Percentiles rank a stretch among this genome's conserved stretches.
These are phyloP conservation scores for Drosophila arawakana DNA, from an alignment of 1,140 invertebrate species.

Conservation along the genomic window DNA sequence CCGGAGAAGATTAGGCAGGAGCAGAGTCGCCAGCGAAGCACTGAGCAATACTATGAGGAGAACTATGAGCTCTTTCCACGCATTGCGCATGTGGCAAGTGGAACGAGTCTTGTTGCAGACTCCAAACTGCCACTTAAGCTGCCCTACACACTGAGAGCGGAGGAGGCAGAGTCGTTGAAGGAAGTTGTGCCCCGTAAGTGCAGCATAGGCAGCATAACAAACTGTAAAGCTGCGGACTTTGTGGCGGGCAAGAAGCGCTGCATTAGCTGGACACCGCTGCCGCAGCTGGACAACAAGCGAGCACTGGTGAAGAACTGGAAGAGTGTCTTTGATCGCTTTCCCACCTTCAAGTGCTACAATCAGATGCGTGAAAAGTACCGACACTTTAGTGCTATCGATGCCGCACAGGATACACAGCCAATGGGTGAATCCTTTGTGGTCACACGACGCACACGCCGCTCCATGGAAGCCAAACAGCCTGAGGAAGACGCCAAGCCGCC, in stretches of 20 bases:
- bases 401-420: conserved; percentile 72
- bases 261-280: conserved; percentile 24
- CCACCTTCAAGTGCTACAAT: conserved; percentile 84
- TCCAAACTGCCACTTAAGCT: not conserved
- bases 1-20: conserved; percentile 86
- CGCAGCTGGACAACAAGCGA: conserved; percentile 71
- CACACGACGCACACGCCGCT: conserved; percentile 65
- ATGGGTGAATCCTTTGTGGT: conserved; percentile 79
- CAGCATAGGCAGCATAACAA: conserved; percentile 44
- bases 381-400: conserved; percentile 68
- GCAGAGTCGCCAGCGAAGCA: conserved; percentile 83
- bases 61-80: conserved; percentile 85
- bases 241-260: not conserved
- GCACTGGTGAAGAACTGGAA: conserved; percentile 78
- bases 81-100: conserved; percentile 85
- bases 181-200: not conserved
- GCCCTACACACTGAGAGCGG: conserved; percentile 32
- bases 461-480: conserved; percentile 39
- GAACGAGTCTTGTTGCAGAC: not conserved
- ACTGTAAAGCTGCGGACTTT: conserved; percentile 49
- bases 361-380: conserved; percentile 81
- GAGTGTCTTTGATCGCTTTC: conserved; percentile 71
- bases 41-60: conserved; percentile 75
- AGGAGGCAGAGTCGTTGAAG: not conserved
- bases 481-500: conserved; percentile 67